Evolutionary conservation across 2,113 vertebrate genomes (phyloP).

Genomic region (Mastomys natalensis): DNA sequence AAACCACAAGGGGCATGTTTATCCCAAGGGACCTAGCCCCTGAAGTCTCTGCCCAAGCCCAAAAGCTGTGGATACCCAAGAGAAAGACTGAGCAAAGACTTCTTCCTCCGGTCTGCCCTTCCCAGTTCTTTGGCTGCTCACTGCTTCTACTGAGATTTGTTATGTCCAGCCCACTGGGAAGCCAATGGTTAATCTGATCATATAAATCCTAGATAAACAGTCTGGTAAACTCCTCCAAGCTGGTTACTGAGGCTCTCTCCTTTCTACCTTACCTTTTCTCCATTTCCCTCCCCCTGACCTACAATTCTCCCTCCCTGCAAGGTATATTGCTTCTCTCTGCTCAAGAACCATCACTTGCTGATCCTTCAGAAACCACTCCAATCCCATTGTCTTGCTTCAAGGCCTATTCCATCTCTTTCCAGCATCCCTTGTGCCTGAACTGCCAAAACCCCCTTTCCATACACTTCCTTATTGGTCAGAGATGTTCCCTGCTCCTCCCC

Average conservation of each 20-base stretch:
- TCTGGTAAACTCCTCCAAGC: background rate
- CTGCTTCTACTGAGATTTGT: background rate
- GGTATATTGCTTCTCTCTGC: background rate
- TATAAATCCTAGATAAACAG: constrained; percentile 46
- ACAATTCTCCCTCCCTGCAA: background rate
- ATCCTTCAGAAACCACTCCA: background rate
- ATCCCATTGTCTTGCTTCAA: background rate
- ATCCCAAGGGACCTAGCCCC: background rate
- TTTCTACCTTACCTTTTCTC: background rate
- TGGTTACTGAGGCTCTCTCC: background rate
- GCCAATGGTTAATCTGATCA: constrained; percentile 50
- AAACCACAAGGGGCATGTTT: background rate
- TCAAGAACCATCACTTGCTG: background rate
- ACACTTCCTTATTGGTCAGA: background rate
- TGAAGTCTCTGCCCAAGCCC: background rate
- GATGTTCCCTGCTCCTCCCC: background rate
- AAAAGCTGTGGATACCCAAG: background rate
- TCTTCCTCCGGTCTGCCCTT: background rate
- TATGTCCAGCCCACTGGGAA: background rate
- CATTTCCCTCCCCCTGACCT: too few relatives aligned
- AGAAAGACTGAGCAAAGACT: background rate
- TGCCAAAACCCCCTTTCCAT: background rate
- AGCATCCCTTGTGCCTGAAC: background rate
- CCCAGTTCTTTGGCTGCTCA: background rate
- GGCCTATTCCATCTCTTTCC: background rate